Evolutionary conservation across 2,888 invertebrate genomes (phyloP).

Genomic region (Aphidoletes aphidimyza): DNA sequence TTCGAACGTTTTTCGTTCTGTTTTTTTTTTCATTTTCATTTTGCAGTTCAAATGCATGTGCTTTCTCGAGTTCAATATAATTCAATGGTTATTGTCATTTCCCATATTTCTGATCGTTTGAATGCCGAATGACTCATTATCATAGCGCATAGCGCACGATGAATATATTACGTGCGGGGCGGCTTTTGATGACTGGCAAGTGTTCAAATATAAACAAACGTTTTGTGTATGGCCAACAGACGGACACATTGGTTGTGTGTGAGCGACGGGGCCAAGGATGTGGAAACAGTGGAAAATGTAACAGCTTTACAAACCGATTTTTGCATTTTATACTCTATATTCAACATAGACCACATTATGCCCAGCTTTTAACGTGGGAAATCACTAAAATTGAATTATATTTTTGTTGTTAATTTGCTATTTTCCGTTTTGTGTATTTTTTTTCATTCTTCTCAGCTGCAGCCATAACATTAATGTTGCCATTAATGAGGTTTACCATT

Average conservation of each 20-base stretch:
- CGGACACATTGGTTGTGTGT: no score
- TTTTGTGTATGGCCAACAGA: no score
- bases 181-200: not conserved
- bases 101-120: not conserved
- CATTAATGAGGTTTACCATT: not conserved
- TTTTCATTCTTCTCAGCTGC: not conserved
- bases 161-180: not conserved
- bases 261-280: no score
- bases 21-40: no score
- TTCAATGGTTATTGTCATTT: no score
- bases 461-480: not conserved
- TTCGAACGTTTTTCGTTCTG: no score
- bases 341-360: not conserved
- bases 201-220: slow-evolving; percentile 19
- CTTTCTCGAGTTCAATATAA: no score
- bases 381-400: not conserved
- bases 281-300: no score
- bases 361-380: not conserved
- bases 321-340: not conserved
- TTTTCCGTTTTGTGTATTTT: not conserved
- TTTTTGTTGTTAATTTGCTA: not conserved
- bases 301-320: not conserved
- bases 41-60: no score
- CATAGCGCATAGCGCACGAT: not conserved
- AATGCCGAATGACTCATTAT: slow-evolving; percentile 31